These are phyloP conservation scores for Grammomys dolichurus DNA, from an alignment of 2,113 vertebrate species.

Conservation along the genomic window DNA sequence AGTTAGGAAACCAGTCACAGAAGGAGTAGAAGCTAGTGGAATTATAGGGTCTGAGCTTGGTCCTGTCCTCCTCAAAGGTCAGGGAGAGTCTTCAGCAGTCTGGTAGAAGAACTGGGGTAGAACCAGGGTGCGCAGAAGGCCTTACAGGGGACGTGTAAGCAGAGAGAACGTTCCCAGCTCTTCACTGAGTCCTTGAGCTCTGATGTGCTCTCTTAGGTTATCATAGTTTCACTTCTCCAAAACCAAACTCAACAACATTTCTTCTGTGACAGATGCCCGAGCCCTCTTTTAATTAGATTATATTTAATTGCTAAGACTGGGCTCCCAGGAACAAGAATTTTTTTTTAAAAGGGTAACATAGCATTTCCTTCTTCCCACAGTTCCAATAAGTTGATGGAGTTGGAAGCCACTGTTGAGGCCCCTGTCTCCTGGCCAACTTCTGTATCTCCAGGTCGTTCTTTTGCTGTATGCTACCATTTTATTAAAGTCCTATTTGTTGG, in stretches of 20 bases:
- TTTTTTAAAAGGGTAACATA: neutral
- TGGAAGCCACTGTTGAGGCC: neutral
- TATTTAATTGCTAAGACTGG: neutral
- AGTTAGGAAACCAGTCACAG: neutral
- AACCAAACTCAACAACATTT: neutral
- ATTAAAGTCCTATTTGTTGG: neutral
- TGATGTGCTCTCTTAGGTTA: neutral
- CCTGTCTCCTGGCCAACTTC: neutral
- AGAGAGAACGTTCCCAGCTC: neutral
- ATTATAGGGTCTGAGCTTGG: constrained; percentile 14
- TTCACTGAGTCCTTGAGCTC: neutral
- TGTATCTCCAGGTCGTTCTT: neutral
- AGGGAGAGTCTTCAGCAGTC: neutral
- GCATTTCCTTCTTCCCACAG: neutral
- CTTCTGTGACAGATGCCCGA: neutral
- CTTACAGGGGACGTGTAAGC: neutral
- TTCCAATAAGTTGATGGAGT: too few relatives aligned
- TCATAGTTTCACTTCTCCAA: neutral
- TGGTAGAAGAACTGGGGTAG: neutral
- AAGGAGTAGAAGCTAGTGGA: neutral
- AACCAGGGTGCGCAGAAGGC: neutral
- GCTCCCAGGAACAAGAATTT: neutral
- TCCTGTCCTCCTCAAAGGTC: neutral
- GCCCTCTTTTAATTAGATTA: neutral
- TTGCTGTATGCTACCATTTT: neutral